Percentiles rank a stretch among this genome's conserved stretches.
phyloP scores from a whole-genome alignment of 2,888 invertebrate species.

The Orthosia gracilis region DNA sequence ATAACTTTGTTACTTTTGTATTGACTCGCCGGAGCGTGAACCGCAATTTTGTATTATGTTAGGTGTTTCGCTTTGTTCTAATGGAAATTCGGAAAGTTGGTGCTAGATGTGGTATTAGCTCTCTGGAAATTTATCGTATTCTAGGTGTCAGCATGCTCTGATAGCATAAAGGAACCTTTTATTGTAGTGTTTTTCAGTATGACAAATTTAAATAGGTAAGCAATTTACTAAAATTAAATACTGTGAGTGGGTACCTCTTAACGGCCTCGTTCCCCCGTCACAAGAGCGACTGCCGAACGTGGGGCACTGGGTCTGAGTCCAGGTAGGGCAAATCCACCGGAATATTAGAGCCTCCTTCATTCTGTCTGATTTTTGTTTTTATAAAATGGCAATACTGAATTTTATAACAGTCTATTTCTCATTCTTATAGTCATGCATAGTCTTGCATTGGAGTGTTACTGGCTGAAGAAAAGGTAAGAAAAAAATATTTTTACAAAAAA shows the following conservation, averaged over 20 bases:
- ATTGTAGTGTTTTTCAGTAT: background rate
- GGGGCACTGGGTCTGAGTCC: no score
- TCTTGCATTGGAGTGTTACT: background rate
- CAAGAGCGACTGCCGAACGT: no score
- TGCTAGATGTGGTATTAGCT: slow-evolving; percentile 6
- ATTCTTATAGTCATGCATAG: no score
- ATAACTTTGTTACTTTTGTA: slow-evolving; percentile 61
- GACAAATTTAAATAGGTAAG: background rate
- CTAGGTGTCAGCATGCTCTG: background rate
- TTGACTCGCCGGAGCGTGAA: slow-evolving; percentile 48
- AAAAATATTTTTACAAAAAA: no score
- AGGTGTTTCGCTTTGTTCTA: slow-evolving; percentile 52
- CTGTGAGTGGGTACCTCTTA: no score
- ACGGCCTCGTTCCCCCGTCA: no score
- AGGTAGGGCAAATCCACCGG: no score
- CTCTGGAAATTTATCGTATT: background rate
- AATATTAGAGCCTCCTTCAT: background rate
- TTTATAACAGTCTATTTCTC: no score
- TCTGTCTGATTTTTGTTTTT: background rate
- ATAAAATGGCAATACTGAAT: no score
- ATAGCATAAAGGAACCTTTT: background rate
- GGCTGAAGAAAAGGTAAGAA: background rate
- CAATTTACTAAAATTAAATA: no score
- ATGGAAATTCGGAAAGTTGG: slow-evolving; percentile 34
- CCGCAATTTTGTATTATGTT: slow-evolving; percentile 47